These are phyloP conservation scores for Dreissena polymorpha DNA, from an alignment of 1,140 invertebrate species.

Conservation along the genomic window DNA sequence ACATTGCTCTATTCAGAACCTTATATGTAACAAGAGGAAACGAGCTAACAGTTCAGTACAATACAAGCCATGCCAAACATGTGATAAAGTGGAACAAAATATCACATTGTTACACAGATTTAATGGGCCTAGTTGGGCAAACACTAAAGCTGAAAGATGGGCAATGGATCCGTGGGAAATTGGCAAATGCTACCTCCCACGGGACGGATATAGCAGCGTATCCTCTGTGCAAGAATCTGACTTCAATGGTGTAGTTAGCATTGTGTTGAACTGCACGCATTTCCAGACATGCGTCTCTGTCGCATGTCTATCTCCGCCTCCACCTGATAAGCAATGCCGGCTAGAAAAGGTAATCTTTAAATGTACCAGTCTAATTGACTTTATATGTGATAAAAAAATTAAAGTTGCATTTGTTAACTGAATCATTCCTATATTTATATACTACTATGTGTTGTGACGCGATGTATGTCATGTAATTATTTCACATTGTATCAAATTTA, in stretches of 20 bases:
- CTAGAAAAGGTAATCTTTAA: no score
- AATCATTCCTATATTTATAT: no score
- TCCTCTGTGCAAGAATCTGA: background rate
- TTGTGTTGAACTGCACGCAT: background rate
- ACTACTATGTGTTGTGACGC: no score
- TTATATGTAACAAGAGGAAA: background rate
- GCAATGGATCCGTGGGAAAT: background rate
- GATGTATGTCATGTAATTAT: no score
- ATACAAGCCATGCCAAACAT: background rate
- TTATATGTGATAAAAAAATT: no score
- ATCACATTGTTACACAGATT: background rate
- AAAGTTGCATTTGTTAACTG: no score
- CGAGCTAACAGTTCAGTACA: background rate
- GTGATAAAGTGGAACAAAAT: background rate
- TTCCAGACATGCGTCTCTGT: background rate
- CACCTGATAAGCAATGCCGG: no score
- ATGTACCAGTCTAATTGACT: no score
- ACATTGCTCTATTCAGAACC: background rate
- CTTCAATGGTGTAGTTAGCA: slow-evolving; percentile 1
- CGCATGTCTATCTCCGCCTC: no score
- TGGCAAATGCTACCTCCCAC: background rate
- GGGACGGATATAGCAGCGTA: background rate
- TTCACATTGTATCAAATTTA: no score
- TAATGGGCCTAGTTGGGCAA: background rate
- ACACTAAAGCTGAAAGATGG: background rate